A percentile compares a stretch with the other conserved stretches of the same genome.
Conservation (phyloP, 1,140 invertebrate species). For the Ceratina japonica region DNA sequence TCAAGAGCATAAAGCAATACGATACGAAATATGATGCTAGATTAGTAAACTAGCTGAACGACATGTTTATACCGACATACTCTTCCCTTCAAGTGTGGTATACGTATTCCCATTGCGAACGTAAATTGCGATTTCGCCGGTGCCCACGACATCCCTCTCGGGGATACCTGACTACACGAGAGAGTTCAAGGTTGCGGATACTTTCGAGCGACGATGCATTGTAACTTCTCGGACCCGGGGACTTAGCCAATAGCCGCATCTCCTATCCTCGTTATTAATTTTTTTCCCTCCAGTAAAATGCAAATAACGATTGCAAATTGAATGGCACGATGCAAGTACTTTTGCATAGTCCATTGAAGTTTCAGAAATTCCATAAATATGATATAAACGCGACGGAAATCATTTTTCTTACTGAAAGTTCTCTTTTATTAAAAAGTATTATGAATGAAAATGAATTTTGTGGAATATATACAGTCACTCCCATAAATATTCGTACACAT, state of each 20-base stretch:
- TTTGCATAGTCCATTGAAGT: too few species aligned
- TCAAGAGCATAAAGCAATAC: not conserved
- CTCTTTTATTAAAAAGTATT: too few species aligned
- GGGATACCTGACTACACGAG: slow-evolving; percentile 30
- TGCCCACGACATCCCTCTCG: slow-evolving; percentile 31
- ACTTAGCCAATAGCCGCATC: not conserved
- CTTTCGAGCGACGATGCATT: not conserved
- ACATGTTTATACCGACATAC: slow-evolving; percentile 4
- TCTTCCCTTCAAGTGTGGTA: slow-evolving; percentile 8
- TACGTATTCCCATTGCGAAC: not conserved
- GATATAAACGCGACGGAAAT: too few species aligned
- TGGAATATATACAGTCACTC: too few species aligned
- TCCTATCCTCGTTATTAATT: slow-evolving; percentile 31
- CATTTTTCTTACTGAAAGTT: too few species aligned
- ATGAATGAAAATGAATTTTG: too few species aligned
- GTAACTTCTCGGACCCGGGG: not conserved
- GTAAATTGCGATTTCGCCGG: slow-evolving; percentile 46
- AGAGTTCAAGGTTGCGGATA: slow-evolving; percentile 52
- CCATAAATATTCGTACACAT: too few species aligned
- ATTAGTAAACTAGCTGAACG: not conserved
- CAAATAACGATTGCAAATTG: not conserved
- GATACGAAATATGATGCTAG: slow-evolving; percentile 3
- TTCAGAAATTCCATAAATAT: too few species aligned
- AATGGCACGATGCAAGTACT: not conserved
- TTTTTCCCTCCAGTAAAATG: not conserved